Conservation (phyloP, 2,888 invertebrate genomes). For the Tetragonula carbonaria region DNA sequence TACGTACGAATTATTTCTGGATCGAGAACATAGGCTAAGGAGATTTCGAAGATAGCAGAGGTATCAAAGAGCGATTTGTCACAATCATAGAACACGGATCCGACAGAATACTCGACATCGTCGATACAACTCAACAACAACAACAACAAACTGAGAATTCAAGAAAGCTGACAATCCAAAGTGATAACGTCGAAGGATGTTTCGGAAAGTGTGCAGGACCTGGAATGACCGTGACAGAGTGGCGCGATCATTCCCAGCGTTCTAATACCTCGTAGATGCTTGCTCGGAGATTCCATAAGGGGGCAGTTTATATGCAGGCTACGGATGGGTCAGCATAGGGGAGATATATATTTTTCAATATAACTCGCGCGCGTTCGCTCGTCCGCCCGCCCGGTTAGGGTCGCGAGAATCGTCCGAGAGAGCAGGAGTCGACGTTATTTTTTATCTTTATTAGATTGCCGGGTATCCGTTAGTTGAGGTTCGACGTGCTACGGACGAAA, state of each 20-base stretch:
- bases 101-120: background rate
- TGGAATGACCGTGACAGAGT: slow-evolving; percentile 59
- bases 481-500: slow-evolving; percentile 77
- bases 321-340: slow-evolving; percentile 78
- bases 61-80: background rate
- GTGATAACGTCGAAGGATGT: slow-evolving; percentile 1
- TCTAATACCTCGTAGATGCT: slow-evolving; percentile 66
- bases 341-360: slow-evolving; percentile 82
- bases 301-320: slow-evolving; percentile 83
- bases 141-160: background rate
- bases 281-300: slow-evolving; percentile 74
- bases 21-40: background rate
- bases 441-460: slow-evolving; percentile 83
- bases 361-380: slow-evolving; percentile 73
- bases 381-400: slow-evolving; percentile 40
- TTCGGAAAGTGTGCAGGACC: slow-evolving; percentile 23
- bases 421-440: slow-evolving; percentile 79
- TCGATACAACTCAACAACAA: background rate
- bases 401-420: slow-evolving; percentile 66
- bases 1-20: background rate
- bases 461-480: slow-evolving; percentile 78
- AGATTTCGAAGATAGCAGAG: background rate
- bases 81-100: background rate
- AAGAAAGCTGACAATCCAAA: background rate
- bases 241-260: slow-evolving; percentile 53